These are phyloP conservation scores for Achlya flavicornis DNA, from an alignment of 2,888 invertebrate species.

Conservation along the genomic window DNA sequence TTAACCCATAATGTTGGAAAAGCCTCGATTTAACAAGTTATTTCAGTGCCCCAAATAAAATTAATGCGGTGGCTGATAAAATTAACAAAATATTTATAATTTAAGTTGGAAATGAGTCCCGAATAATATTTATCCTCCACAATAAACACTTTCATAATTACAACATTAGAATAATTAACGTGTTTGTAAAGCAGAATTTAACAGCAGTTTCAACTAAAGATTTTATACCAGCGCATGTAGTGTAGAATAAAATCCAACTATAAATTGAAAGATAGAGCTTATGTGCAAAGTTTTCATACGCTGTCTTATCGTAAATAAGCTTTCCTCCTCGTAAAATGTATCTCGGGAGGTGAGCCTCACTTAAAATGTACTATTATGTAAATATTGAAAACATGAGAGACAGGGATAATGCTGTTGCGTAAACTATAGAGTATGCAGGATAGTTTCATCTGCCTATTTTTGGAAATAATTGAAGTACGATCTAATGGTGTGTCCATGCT, in stretches of 20 bases:
- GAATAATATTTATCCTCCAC: too few relatives aligned
- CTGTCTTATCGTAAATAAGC: background rate
- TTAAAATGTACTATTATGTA: slow-evolving; percentile 4
- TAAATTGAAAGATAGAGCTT: background rate
- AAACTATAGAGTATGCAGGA: background rate
- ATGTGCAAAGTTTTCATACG: background rate
- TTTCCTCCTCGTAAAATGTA: background rate
- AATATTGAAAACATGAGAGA: background rate
- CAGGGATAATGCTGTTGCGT: background rate
- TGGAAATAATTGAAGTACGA: too few relatives aligned
- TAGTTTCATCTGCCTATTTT: too few relatives aligned
- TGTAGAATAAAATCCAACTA: background rate
- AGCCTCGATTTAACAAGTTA: too few relatives aligned
- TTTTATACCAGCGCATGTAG: background rate
- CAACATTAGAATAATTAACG: too few relatives aligned
- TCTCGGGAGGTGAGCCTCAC: background rate
- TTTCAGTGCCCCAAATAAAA: too few relatives aligned
- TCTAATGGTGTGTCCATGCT: too few relatives aligned
- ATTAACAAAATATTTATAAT: too few relatives aligned
- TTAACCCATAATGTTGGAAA: too few relatives aligned
- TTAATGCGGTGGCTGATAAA: too few relatives aligned
- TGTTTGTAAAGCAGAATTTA: background rate
- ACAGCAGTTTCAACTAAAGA: background rate
- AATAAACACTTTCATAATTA: too few relatives aligned
- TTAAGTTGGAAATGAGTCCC: too few relatives aligned